Percentiles rank a stretch among this genome's conserved stretches.
These are phyloP conservation scores for Bedellia somnulentella DNA, from an alignment of 2,888 invertebrate genomes.

Conservation along the genomic window DNA sequence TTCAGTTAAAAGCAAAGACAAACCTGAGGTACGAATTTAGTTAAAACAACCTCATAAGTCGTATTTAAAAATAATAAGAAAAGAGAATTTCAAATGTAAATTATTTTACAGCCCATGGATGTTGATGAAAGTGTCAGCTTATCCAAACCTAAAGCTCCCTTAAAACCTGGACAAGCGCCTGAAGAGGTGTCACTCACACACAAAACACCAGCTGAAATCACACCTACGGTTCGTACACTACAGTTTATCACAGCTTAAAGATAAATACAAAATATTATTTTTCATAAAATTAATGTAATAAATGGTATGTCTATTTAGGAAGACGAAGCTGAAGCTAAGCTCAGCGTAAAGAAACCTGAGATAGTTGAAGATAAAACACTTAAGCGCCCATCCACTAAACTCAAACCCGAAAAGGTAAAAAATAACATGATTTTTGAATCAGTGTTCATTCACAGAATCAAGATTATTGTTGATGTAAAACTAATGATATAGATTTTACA, in stretches of 20 bases:
- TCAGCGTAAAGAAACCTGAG: slow-evolving; percentile 50
- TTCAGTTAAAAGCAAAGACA: slow-evolving; percentile 46
- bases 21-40: slow-evolving; percentile 32
- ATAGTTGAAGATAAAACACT: slow-evolving; percentile 45
- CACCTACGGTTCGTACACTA: slow-evolving; percentile 41
- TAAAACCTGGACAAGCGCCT: slow-evolving; percentile 39
- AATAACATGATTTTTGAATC: background rate
- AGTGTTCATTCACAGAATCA: no score
- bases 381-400: slow-evolving; percentile 40
- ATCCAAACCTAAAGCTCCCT: slow-evolving; percentile 36
- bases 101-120: slow-evolving; percentile 38
- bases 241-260: slow-evolving; percentile 1
- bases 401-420: slow-evolving; percentile 27
- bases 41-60: no score
- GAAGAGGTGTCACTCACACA: slow-evolving; percentile 51
- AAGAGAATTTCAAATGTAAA: background rate
- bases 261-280: background rate
- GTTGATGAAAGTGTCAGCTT: slow-evolving; percentile 48
- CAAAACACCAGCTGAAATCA: slow-evolving; percentile 48
- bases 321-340: slow-evolving; percentile 45
- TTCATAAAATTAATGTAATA: no score
- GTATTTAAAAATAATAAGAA: no score
- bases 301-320: slow-evolving; percentile 30
- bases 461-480: no score
- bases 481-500: no score